phyloP scores from a whole-genome alignment of 2,113 vertebrate species.

The Oceanodroma tethys region DNA sequence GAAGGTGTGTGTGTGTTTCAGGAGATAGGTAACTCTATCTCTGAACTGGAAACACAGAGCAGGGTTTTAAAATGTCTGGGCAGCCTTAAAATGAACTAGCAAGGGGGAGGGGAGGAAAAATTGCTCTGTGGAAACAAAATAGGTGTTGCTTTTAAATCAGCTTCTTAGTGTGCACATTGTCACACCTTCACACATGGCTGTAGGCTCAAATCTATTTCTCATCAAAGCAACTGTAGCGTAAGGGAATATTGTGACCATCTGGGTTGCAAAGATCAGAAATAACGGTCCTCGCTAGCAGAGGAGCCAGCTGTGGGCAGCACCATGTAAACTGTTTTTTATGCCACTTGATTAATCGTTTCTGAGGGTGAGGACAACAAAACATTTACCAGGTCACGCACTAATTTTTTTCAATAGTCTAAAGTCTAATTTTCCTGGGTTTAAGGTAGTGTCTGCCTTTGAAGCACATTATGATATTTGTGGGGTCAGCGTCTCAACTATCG shows the following conservation, averaged over 20 bases:
- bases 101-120: background rate
- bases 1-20: background rate
- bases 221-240: conserved; percentile 46
- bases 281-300: background rate
- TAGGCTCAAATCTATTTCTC: conserved; percentile 50
- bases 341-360: background rate
- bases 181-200: conserved; percentile 34
- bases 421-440: background rate
- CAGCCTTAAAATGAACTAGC: background rate
- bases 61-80: background rate
- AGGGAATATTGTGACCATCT: background rate
- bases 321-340: background rate
- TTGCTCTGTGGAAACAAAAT: background rate
- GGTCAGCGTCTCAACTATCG: background rate
- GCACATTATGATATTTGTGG: background rate
- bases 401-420: background rate
- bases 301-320: background rate
- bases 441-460: background rate
- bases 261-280: conserved; percentile 42
- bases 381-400: background rate
- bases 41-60: background rate
- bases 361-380: background rate
- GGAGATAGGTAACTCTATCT: conserved; percentile 34
- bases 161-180: background rate
- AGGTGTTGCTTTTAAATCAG: conserved; percentile 18